Evolutionary conservation across 1,140 invertebrate genomes (phyloP).

Genomic region (Heliothis virescens): DNA sequence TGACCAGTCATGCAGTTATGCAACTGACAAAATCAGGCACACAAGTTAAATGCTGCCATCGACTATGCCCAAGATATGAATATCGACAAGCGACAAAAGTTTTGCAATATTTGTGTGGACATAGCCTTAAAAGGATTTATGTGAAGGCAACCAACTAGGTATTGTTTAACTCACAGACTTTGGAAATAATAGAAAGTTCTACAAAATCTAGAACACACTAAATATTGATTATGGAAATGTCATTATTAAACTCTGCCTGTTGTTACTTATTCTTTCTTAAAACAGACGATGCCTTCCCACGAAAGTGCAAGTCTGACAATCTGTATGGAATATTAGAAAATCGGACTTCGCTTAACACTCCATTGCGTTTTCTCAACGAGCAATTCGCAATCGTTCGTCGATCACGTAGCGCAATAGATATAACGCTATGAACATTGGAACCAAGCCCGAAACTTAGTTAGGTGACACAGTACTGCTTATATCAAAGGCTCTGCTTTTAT

Average conservation of each 20-base stretch:
- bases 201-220: background rate
- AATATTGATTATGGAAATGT: background rate
- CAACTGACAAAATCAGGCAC: conserved; percentile 41
- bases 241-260: background rate
- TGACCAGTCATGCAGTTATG: conserved; percentile 41
- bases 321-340: conserved; percentile 24
- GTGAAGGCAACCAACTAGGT: conserved; percentile 20
- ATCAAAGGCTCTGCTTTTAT: conserved; percentile 42
- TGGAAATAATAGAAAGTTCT: conserved; percentile 6
- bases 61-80: conserved; percentile 26
- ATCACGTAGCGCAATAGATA: conserved; percentile 31
- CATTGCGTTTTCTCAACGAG: conserved; percentile 15
- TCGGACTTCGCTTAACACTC: conserved; percentile 26
- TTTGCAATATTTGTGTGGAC: conserved; percentile 42
- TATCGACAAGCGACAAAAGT: conserved; percentile 6
- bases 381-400: conserved; percentile 24
- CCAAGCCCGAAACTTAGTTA: conserved; percentile 19
- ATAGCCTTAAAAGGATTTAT: conserved; percentile 42
- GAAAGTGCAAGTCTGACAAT: background rate
- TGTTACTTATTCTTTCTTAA: no score
- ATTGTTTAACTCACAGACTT: conserved; percentile 22
- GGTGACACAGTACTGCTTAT: conserved; percentile 10
- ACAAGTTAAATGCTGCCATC: conserved; percentile 29
- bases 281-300: background rate
- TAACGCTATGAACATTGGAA: conserved; percentile 8